These are phyloP conservation scores for Toxotes jaculatrix DNA, from an alignment of 2,113 vertebrate genomes.

Conservation along the genomic window DNA sequence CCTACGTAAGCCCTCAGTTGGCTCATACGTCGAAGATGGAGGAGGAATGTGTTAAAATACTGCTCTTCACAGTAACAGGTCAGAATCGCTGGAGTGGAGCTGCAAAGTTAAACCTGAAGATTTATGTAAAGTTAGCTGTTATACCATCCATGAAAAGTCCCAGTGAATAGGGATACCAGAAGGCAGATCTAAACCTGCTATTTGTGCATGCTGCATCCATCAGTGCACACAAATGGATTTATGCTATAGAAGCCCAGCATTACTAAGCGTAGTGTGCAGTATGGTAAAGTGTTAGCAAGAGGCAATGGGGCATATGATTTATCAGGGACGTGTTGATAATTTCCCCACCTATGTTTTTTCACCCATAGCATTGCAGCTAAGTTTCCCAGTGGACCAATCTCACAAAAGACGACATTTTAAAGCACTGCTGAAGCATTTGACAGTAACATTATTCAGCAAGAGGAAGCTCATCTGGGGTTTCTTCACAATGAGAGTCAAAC, in stretches of 20 bases:
- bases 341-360: too few relatives aligned
- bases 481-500: slow-evolving; percentile 16
- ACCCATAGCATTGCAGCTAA: not conserved
- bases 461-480: not conserved
- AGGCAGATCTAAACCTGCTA: too few relatives aligned
- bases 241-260: not conserved
- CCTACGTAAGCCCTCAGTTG: too few relatives aligned
- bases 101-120: too few relatives aligned
- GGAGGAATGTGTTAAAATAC: too few relatives aligned
- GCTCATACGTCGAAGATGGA: too few relatives aligned
- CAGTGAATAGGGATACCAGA: too few relatives aligned
- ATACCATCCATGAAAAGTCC: not conserved
- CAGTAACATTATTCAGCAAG: slow-evolving; percentile 32
- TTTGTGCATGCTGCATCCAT: not conserved
- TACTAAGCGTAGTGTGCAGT: too few relatives aligned
- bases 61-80: too few relatives aligned
- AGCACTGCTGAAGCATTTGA: slow-evolving; percentile 8
- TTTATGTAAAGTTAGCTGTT: not conserved
- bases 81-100: too few relatives aligned
- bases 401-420: slow-evolving; percentile 20
- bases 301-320: not conserved
- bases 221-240: not conserved
- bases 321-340: not conserved
- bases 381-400: slow-evolving; percentile 2
- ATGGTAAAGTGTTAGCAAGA: not conserved